Percentiles rank a stretch among this genome's conserved stretches.
phyloP scores from a whole-genome alignment of 2,797 vertebrate species.

The Molossus molossus region DNA sequence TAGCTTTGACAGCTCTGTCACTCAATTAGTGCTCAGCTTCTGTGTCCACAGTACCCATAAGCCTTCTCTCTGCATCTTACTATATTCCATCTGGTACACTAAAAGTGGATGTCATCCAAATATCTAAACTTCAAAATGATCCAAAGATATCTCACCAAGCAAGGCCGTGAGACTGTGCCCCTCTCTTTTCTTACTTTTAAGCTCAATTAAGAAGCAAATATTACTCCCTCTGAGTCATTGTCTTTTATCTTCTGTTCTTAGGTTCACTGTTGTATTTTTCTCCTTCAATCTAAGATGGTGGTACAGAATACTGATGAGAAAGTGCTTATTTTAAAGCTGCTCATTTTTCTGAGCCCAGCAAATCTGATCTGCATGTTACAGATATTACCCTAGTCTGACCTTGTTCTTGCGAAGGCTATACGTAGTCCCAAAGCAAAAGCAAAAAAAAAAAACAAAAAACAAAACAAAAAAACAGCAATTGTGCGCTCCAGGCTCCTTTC shows the following conservation, averaged over 20 bases:
- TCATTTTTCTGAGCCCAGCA: constrained; percentile 77
- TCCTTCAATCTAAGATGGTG: constrained; percentile 75
- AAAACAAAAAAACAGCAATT: background rate
- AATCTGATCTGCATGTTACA: constrained; percentile 63
- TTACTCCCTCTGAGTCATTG: constrained; percentile 68
- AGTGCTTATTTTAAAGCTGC: constrained; percentile 83
- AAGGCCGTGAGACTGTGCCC: constrained; percentile 74
- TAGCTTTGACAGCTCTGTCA: background rate
- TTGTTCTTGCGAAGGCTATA: background rate
- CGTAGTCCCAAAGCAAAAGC: background rate
- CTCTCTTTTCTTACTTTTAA: constrained; percentile 79
- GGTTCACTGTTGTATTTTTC: constrained; percentile 84
- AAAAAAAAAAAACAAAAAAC: background rate
- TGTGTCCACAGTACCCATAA: background rate
- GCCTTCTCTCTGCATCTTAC: constrained; percentile 4
- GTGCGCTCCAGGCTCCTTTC: background rate
- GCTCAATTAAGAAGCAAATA: constrained; percentile 86
- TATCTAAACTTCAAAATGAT: constrained; percentile 51
- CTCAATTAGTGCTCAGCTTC: background rate
- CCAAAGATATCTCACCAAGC: constrained; percentile 82
- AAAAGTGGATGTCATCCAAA: constrained; percentile 12
- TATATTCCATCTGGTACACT: constrained; percentile 59
- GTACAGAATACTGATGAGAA: constrained; percentile 85
- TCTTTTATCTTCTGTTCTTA: constrained; percentile 87
- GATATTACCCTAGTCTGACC: background rate